Conservation (phyloP, 2,888 invertebrate genomes). For the Flexamia atlantica region DNA sequence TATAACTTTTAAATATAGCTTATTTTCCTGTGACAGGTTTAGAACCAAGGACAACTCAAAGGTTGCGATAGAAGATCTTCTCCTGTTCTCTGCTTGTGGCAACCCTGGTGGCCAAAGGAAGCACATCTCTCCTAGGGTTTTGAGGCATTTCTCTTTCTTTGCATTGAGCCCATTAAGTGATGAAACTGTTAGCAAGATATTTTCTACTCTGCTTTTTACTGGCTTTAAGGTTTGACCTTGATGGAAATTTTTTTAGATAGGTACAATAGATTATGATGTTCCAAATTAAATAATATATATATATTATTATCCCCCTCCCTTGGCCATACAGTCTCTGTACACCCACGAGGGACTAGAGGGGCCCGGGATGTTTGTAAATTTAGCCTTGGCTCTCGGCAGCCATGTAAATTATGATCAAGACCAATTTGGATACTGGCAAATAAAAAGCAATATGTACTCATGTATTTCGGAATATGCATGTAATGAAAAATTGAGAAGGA, state of each 20-base stretch:
- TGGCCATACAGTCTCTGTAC: too few relatives aligned
- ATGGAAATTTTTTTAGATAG: neutral
- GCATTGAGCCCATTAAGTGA: conserved; percentile 92
- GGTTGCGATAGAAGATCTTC: conserved; percentile 85
- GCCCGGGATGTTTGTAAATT: too few relatives aligned
- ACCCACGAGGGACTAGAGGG: too few relatives aligned
- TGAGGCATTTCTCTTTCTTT: conserved; percentile 92
- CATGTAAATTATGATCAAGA: too few relatives aligned
- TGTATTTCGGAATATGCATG: too few relatives aligned
- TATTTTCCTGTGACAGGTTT: conserved; percentile 81
- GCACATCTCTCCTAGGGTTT: conserved; percentile 89
- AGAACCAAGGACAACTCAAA: conserved; percentile 90
- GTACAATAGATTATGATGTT: neutral
- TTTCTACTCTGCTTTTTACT: conserved; percentile 86
- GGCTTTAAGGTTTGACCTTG: conserved; percentile 73
- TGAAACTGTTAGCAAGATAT: conserved; percentile 93
- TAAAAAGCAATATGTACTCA: too few relatives aligned
- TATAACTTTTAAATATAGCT: conserved; percentile 1
- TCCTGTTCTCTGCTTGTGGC: conserved; percentile 92
- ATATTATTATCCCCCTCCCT: too few relatives aligned
- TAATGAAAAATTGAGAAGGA: too few relatives aligned
- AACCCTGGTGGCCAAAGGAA: conserved; percentile 94
- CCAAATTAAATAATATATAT: too few relatives aligned
- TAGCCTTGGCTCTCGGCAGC: too few relatives aligned
- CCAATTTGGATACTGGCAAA: too few relatives aligned